Conservation (phyloP, 2,113 vertebrate species). For the Cromileptes altivelis region DNA sequence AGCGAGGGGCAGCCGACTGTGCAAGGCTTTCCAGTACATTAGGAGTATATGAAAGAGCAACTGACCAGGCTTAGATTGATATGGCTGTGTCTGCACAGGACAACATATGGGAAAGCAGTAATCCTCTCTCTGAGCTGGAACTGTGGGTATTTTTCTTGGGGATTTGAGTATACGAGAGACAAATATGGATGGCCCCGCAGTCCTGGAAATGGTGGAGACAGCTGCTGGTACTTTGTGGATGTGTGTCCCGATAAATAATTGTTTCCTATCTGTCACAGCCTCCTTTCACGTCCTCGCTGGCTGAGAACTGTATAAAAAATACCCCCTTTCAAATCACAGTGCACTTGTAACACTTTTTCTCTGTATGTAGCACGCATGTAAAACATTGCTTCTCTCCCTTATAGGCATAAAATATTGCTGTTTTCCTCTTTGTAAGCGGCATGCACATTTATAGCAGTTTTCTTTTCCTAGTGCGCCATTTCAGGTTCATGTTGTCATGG, state of each 20-base stretch:
- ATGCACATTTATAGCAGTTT: conserved; percentile 44
- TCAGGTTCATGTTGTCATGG: conserved; percentile 67
- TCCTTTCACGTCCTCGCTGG: conserved; percentile 64
- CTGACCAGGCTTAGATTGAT: conserved; percentile 85
- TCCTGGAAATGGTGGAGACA: conserved; percentile 76
- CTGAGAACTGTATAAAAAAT: conserved; percentile 63
- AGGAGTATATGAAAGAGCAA: conserved; percentile 89
- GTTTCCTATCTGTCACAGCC: conserved; percentile 79
- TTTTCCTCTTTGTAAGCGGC: conserved; percentile 47
- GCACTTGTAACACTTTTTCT: conserved; percentile 61
- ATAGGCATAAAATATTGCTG: conserved; percentile 39
- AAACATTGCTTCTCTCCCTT: conserved; percentile 59
- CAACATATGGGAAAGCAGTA: conserved; percentile 88
- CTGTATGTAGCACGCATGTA: conserved; percentile 62
- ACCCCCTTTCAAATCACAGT: conserved; percentile 41
- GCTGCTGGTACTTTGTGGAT: conserved; percentile 75
- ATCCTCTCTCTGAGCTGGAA: conserved; percentile 74
- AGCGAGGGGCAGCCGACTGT: conserved; percentile 83
- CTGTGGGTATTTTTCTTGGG: conserved; percentile 82
- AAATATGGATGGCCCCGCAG: conserved; percentile 73
- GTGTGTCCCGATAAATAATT: conserved; percentile 80
- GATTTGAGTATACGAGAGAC: conserved; percentile 75
- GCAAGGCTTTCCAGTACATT: conserved; percentile 95
- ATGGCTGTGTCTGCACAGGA: conserved; percentile 77
- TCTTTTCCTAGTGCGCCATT: conserved; percentile 41